Evolutionary conservation across 2,888 invertebrate genomes (phyloP).

Genomic region (Empis livida): DNA sequence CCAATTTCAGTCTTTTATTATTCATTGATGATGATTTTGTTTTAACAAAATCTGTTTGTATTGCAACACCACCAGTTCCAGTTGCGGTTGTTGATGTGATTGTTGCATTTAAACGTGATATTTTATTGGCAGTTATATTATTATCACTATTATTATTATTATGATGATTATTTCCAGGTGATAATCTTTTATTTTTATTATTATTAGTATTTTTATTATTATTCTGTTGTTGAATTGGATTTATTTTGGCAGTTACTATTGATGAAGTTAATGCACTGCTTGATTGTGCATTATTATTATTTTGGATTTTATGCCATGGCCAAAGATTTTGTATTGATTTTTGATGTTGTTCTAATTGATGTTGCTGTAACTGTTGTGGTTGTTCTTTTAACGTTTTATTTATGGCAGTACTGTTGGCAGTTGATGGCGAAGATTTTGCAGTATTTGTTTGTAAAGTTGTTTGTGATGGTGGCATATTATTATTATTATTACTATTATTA

Average conservation of each 20-base stretch:
- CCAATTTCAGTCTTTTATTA: constrained; percentile 32
- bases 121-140: constrained; percentile 2
- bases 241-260: not conserved
- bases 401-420: constrained; percentile 10
- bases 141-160: constrained; percentile 6
- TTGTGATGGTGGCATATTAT: constrained; percentile 26
- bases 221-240: constrained; percentile 16
- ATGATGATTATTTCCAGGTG: constrained; percentile 4
- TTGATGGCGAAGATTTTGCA: constrained; percentile 18
- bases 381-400: constrained; percentile 26
- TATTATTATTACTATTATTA: constrained; percentile 12
- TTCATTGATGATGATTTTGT: constrained; percentile 2
- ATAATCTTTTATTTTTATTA: constrained; percentile 1
- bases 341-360: not conserved
- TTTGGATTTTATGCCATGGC: not conserved
- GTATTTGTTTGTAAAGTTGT: constrained; percentile 21
- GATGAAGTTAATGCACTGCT: not conserved
- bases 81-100: constrained; percentile 11
- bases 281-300: constrained; percentile 8
- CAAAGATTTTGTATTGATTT: not conserved
- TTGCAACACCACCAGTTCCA: constrained; percentile 7
- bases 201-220: constrained; percentile 12
- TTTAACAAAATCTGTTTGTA: constrained; percentile 4
- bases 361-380: constrained; percentile 13
- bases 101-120: constrained; percentile 17